phyloP scores from a whole-genome alignment of 2,797 vertebrate genomes.

The Gadopsis bispinosus region DNA sequence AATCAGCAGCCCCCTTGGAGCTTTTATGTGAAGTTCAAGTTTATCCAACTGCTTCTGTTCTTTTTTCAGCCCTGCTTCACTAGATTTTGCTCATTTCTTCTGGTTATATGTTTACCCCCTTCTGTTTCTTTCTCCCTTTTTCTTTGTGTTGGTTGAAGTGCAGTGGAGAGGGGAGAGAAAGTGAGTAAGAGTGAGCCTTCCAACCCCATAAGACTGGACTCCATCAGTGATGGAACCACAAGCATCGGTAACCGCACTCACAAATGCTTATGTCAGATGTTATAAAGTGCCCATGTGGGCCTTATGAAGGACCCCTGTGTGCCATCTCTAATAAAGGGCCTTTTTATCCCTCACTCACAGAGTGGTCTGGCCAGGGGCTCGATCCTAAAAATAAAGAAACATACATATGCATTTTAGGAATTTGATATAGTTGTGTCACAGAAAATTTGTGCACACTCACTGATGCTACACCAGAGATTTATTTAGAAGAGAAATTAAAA shows the following conservation, averaged over 20 bases:
- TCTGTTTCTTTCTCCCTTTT: constrained; percentile 29
- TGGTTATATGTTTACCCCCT: constrained; percentile 22
- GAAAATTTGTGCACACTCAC: constrained; percentile 52
- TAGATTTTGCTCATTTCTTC: constrained; percentile 13
- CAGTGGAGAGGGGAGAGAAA: constrained; percentile 34
- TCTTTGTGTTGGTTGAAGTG: constrained; percentile 31
- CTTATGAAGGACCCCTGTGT: constrained; percentile 81
- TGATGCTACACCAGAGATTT: constrained; percentile 48
- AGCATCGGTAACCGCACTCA: constrained; percentile 73
- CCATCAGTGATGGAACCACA: constrained; percentile 71
- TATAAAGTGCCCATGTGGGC: constrained; percentile 76
- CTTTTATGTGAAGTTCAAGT: constrained; percentile 63
- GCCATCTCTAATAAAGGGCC: constrained; percentile 78
- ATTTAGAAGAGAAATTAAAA: constrained; percentile 39
- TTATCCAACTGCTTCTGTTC: constrained; percentile 62
- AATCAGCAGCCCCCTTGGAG: constrained; percentile 44
- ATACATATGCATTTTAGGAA: constrained; percentile 75
- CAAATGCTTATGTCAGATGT: constrained; percentile 82
- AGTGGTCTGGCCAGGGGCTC: constrained; percentile 67
- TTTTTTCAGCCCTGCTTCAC: constrained; percentile 55
- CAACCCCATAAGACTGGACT: constrained; percentile 59
- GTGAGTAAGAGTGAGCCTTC: constrained; percentile 30
- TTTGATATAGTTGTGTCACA: constrained; percentile 60
- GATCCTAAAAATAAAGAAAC: constrained; percentile 75
- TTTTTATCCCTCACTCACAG: constrained; percentile 75